Evolutionary conservation across 2,888 invertebrate species (phyloP), one percentile per base, ranked within the genome.

Genomic region (Cheilosia vernalis): DNA sequence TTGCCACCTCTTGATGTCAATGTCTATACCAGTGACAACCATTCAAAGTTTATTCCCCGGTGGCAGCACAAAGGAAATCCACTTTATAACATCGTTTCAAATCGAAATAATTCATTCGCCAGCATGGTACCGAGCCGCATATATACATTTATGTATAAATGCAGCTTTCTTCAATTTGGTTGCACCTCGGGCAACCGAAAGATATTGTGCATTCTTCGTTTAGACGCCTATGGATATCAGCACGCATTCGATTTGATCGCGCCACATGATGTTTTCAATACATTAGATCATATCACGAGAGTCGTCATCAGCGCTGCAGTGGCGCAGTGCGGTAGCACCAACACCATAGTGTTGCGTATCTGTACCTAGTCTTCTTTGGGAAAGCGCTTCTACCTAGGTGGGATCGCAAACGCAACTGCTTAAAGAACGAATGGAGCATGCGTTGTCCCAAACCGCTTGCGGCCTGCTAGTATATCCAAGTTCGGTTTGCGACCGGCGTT

Each of bases 271-370:
- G 60, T 60, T 53, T 74, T 72, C 73, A 66, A 66, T 79, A 64
- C 70, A 70, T 66, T 78, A 78, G 64, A 82, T 82, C 37, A 76
- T 81, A 81, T 81, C 77, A 64, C n/a, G 42, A 17, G 60, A 74
- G 60, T 69, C 67, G 37, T 81, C 81, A 74, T 67, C 61, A 44
- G 55, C 70, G 30, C 30, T 33, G 55, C 70, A 56, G 24, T 37
- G 10, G 10, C 33, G 42, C 51, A 60, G 51, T 13, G 40, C n/a
- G 19, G n/a, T 4, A 15, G 21, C 21, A 17, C 42, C 7, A 37
- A 49, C 40, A 19, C 40, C 2, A 21, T 1, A 44, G 27, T 21
- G 44, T 27, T 69, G 44, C 61, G 33, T 55, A 69, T 69, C 9
- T 30, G 9, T 30, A 24, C 40, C n/a, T n/a, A n/a, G n/a, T 66